phyloP scores from a whole-genome alignment of 2,797 vertebrate genomes.

The Rhinichthys osculus region DNA sequence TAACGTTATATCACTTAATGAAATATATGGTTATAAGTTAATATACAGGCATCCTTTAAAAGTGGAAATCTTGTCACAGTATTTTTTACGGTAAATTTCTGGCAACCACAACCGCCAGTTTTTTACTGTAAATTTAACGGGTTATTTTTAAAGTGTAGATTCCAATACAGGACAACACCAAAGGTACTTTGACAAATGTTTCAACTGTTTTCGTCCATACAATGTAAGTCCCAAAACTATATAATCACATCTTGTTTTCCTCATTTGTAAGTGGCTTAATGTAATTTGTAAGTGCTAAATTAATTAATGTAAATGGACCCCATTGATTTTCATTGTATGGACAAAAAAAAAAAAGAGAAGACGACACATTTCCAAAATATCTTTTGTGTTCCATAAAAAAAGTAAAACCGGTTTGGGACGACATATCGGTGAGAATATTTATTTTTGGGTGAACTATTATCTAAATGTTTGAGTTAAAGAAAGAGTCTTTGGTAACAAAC shows the following conservation, averaged over 20 bases:
- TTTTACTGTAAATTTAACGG: neutral
- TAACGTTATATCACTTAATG: neutral
- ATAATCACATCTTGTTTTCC: neutral
- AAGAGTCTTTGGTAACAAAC: slow-evolving; percentile 5
- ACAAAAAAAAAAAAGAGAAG: neutral
- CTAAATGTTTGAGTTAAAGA: neutral
- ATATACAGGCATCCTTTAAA: neutral
- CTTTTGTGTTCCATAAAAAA: neutral
- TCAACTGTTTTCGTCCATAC: neutral
- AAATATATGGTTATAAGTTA: neutral
- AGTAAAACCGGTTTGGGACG: neutral
- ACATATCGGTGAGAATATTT: neutral
- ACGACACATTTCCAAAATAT: neutral
- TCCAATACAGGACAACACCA: neutral
- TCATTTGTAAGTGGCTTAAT: neutral
- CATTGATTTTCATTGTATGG: neutral
- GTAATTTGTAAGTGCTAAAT: neutral
- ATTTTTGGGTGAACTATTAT: neutral
- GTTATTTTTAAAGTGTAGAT: neutral
- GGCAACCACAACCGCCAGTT: neutral
- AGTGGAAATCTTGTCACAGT: neutral
- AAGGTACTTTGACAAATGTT: neutral
- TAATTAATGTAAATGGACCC: neutral
- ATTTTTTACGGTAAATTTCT: neutral
- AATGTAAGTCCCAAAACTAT: neutral